Evolutionary conservation across 2,888 invertebrate species (phyloP).

Genomic region (Terebella lapidaria): DNA sequence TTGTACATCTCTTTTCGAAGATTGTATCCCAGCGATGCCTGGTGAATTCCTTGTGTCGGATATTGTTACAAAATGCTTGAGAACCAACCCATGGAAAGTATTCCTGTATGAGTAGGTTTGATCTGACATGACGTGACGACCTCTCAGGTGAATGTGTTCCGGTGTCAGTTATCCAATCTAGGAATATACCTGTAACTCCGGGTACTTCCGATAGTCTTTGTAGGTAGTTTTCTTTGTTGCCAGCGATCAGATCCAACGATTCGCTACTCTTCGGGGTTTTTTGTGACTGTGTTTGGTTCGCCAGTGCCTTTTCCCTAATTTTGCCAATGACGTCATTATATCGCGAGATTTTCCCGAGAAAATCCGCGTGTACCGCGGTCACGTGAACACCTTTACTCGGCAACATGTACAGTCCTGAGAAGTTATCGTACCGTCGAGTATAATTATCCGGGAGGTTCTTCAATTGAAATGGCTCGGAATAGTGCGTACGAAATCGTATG

Average conservation of each 20-base stretch:
- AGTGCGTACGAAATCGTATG: too few relatives aligned
- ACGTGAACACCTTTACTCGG: too few relatives aligned
- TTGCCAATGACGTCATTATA: background rate
- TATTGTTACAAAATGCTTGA: conserved; percentile 20
- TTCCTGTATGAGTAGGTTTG: conserved; percentile 17
- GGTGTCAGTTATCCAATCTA: background rate
- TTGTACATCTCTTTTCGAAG: conserved; percentile 18
- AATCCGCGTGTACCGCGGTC: too few relatives aligned
- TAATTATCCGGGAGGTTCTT: too few relatives aligned
- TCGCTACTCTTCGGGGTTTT: background rate
- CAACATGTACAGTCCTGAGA: too few relatives aligned
- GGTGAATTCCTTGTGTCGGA: conserved; percentile 19
- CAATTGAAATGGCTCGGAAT: too few relatives aligned
- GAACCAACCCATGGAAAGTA: conserved; percentile 23
- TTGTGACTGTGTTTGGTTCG: background rate
- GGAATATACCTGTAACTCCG: too few relatives aligned
- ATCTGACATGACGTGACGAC: background rate
- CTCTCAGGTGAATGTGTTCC: background rate
- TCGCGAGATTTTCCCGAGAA: background rate
- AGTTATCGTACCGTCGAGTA: too few relatives aligned
- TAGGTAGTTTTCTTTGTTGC: too few relatives aligned
- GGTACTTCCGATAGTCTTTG: too few relatives aligned
- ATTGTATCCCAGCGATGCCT: conserved; percentile 26
- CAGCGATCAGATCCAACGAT: too few relatives aligned
- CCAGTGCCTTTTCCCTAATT: background rate